Base-by-base conservation (phyloP, 2,797 vertebrate genomes). In the Malacoraja senta region DNA sequence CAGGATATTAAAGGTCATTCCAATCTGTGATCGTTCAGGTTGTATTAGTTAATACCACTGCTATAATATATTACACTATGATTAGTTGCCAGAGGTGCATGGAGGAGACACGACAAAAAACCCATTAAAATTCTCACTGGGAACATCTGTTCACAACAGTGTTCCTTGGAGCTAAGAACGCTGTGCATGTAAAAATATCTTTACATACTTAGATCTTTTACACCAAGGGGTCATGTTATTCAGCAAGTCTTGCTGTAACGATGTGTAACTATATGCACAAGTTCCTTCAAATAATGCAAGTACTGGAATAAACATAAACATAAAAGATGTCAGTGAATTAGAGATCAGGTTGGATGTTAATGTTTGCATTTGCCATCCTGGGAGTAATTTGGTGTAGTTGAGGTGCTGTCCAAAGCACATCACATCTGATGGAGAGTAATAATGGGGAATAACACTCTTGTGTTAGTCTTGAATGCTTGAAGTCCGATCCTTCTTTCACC, bases 71-170 rank as follows among this genome's bases (percentile, higher is more conserved):
- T 71, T 91, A 88, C 29, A 68, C 53, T 91, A 29, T 91, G 90
- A 91, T 91, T 91, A 53, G 90, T 91, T 44, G 35, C 90, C 24
- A 12, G 65, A 91, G 90, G 90, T 74, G 68, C 68, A 26, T 74
- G 38, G 24, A 91, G 71, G 53, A 91, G 32, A 13, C 90, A 29
- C 7, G 68, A 74, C 90, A 91, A 91, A 72, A 91, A 74, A 74
- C 68, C 90, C 90, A 91, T 91, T 91, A 91, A 74, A n/a, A 91
- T 91, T 91, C 90, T 91, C 68, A 91, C 44, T 91, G 90, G 71
- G 35, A 91, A 53, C 90, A 91, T 91, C 90, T 91, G 90, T 91
- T 91, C 88, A 44, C 35, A 91, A 72, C 88, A 26, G 65, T 72
- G 21, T 91, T 91, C 38, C 90, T 72, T 29, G 90, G 38, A 72